Evolutionary conservation across 2,888 invertebrate species (phyloP), one percentile per base, ranked within the genome.

Genomic region (Rhimphoctona megacephalus): DNA sequence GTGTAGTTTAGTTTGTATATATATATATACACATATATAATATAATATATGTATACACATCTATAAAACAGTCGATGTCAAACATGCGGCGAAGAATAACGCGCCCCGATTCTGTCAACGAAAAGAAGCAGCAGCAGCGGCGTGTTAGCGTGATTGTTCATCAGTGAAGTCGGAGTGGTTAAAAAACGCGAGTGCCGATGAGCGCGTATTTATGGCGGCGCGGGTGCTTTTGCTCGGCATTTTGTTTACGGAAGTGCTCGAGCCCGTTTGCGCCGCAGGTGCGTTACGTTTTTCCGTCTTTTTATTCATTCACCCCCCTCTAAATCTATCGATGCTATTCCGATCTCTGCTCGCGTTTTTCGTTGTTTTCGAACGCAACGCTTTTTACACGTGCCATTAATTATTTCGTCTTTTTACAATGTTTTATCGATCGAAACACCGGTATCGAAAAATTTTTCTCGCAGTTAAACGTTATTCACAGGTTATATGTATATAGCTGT

Each of bases 221-320:
- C 93, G 94, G 92, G 93, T 94, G 91, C 92, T 94, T 92, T 91
- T 94, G 90, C 92, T 93, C 91, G 92, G 93, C 92, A 93, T 94
- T 91, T 94, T 94, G 92, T 94, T 94, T 93, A 94, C 94, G 93
- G 94, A 94, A 94, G 94, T 94, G 92, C 91, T 94, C 89, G 91
- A 92, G 91, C 91, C 93, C 91, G 92, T 91, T 91, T 92, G 90
- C 90, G 90, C 92, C 90, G 92, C 94, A 94, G 94, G 94, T 94
- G 91, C 89, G 92, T 92, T 82, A 74, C 61, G 72, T 82, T 85
- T 79, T 84, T 74, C 83, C 81, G 85, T 83, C 86, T 87, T 88
- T 90, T 88, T 22, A 39, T 25, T 64, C 76, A 30, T 66, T 86
- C 83, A 80, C 70, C 81, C 70, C 81, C 66, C 73, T 54, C 33